Evolutionary conservation across 1,140 invertebrate genomes (phyloP).

Genomic region (Bombus ignitus): DNA sequence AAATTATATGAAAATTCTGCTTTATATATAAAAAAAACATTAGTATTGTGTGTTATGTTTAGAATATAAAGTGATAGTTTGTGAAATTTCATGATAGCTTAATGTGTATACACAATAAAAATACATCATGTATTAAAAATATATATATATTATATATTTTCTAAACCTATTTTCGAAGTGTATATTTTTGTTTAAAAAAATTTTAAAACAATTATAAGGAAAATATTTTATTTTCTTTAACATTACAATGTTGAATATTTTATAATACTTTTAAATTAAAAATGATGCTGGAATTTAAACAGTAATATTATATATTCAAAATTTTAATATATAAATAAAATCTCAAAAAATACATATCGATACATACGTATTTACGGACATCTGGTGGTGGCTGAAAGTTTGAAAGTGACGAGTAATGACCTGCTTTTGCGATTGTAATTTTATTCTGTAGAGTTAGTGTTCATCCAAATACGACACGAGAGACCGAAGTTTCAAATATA

Average conservation of each 20-base stretch:
- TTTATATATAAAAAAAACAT: conserved; percentile 37
- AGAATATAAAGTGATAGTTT: conserved; percentile 46
- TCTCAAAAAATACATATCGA: neutral
- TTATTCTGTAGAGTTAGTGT: neutral
- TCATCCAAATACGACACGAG: neutral
- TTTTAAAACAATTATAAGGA: neutral
- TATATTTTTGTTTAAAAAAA: neutral
- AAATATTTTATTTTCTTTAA: neutral
- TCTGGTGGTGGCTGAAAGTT: neutral
- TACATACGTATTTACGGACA: neutral
- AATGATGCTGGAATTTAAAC: no score
- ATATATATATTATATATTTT: neutral
- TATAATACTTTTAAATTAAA: neutral
- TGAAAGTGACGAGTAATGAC: no score
- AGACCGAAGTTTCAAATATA: neutral
- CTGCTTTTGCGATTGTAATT: no score
- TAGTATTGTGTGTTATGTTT: conserved; percentile 54
- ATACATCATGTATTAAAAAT: conserved; percentile 16
- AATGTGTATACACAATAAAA: conserved; percentile 62
- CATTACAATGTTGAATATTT: neutral
- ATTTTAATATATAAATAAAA: no score
- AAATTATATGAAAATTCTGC: conserved; percentile 23
- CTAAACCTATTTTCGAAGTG: neutral
- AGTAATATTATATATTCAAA: no score
- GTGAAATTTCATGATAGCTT: conserved; percentile 48